phyloP scores from a whole-genome alignment of 2,113 vertebrate species.

The Penelope pileata region DNA sequence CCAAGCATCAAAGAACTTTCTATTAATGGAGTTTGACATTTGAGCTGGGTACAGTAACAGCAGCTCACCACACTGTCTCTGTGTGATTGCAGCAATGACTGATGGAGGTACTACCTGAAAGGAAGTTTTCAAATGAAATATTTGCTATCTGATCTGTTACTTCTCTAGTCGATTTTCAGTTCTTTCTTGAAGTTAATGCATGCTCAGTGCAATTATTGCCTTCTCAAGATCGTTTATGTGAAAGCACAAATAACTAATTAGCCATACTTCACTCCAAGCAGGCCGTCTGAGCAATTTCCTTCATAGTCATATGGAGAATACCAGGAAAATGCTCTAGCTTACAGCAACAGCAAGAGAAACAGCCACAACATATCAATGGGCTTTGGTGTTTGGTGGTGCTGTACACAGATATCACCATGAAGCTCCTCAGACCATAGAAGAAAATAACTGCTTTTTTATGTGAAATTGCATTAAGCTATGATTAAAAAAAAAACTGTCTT shows the following conservation, averaged over 20 bases:
- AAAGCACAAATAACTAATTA: constrained; percentile 6
- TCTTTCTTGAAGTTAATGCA: not conserved
- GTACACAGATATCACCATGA: not conserved
- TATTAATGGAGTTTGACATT: not conserved
- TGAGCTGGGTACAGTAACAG: not conserved
- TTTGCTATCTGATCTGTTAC: not conserved
- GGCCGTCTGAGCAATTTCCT: not conserved
- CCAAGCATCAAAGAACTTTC: not conserved
- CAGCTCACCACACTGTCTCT: fast-evolving
- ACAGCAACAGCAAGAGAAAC: not conserved
- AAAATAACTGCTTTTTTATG: not conserved
- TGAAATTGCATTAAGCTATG: not conserved
- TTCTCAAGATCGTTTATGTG: not conserved
- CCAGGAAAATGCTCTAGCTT: not conserved
- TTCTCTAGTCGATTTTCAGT: not conserved
- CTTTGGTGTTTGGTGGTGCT: not conserved
- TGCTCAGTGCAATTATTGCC: not conserved
- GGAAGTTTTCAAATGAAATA: not conserved
- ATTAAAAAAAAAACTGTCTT: constrained; percentile 35
- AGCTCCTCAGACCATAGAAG: not conserved
- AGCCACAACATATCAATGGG: not conserved
- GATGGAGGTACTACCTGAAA: not conserved
- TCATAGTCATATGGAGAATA: not conserved
- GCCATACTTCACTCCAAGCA: not conserved
- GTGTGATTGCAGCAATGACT: not conserved